These are phyloP conservation scores for Protosalanx chinensis DNA, from an alignment of 2,797 vertebrate species.

Conservation along the genomic window DNA sequence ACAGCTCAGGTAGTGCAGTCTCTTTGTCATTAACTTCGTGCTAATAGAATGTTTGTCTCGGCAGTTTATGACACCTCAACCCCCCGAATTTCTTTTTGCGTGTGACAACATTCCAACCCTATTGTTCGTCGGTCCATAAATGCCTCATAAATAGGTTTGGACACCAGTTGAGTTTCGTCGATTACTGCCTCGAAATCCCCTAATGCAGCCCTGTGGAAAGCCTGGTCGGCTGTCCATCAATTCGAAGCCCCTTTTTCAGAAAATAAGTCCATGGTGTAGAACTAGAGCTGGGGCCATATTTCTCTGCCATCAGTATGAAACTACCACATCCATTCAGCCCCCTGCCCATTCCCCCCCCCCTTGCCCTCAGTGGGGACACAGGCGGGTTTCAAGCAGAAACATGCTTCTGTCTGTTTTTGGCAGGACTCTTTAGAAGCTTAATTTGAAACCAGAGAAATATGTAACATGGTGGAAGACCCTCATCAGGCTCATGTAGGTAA, in stretches of 20 bases:
- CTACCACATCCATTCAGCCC: too few species aligned
- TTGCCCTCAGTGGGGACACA: slow-evolving; percentile 29
- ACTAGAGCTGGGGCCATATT: too few species aligned
- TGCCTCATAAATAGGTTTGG: not conserved
- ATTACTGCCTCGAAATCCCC: not conserved
- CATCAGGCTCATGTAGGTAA: slow-evolving; percentile 46
- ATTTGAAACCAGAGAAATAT: slow-evolving; percentile 63
- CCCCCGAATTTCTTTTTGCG: slow-evolving; percentile 4
- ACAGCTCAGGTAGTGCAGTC: slow-evolving; percentile 48
- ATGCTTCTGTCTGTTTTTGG: slow-evolving; percentile 47
- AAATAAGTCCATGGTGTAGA: too few species aligned
- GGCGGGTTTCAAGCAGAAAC: slow-evolving; percentile 55
- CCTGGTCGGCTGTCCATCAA: slow-evolving; percentile 37
- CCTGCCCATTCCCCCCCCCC: not conserved
- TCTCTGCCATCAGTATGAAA: too few species aligned
- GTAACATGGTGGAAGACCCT: slow-evolving; percentile 43
- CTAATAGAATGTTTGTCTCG: slow-evolving; percentile 45
- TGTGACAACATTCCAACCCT: slow-evolving; percentile 10
- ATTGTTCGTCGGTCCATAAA: slow-evolving; percentile 8
- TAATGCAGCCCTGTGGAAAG: not conserved
- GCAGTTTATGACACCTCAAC: slow-evolving; percentile 35
- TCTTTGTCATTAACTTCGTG: slow-evolving; percentile 47
- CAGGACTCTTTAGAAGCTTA: slow-evolving; percentile 48
- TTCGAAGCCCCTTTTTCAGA: slow-evolving; percentile 17
- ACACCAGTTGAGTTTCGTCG: not conserved